Evolutionary conservation across 2,888 invertebrate genomes (phyloP).

Genomic region (Arge pagana): DNA sequence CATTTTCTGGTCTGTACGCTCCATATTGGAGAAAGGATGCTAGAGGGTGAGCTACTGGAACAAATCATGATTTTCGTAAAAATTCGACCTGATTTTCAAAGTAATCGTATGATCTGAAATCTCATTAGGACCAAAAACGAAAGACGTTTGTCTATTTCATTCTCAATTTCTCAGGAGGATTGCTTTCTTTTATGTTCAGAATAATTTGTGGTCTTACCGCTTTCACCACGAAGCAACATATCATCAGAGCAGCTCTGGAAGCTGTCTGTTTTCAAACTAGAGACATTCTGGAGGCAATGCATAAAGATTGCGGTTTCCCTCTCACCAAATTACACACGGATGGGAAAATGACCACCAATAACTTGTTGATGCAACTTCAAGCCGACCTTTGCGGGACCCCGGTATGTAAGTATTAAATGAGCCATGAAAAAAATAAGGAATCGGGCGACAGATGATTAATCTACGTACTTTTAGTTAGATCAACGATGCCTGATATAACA

Average conservation of each 20-base stretch:
- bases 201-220: constrained; percentile 93
- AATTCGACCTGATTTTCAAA: background rate
- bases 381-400: constrained; percentile 92
- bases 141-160: background rate
- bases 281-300: constrained; percentile 93
- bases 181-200: constrained; percentile 59
- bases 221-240: constrained; percentile 90
- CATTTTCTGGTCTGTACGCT: constrained; percentile 95
- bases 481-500: constrained; percentile 86
- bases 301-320: constrained; percentile 86
- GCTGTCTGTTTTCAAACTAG: constrained; percentile 96
- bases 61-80: too few relatives aligned
- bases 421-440: background rate
- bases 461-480: constrained; percentile 65
- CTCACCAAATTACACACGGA: constrained; percentile 87
- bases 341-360: constrained; percentile 90
- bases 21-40: constrained; percentile 99
- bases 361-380: constrained; percentile 92
- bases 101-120: background rate
- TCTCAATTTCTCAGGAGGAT: background rate
- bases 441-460: background rate
- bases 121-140: too few relatives aligned
- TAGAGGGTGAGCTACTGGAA: constrained; percentile 75
- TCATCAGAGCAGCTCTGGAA: constrained; percentile 91
- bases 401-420: constrained; percentile 69